These are phyloP conservation scores for Heterochromis multidens DNA, from an alignment of 2,113 vertebrate genomes.

Conservation along the genomic window DNA sequence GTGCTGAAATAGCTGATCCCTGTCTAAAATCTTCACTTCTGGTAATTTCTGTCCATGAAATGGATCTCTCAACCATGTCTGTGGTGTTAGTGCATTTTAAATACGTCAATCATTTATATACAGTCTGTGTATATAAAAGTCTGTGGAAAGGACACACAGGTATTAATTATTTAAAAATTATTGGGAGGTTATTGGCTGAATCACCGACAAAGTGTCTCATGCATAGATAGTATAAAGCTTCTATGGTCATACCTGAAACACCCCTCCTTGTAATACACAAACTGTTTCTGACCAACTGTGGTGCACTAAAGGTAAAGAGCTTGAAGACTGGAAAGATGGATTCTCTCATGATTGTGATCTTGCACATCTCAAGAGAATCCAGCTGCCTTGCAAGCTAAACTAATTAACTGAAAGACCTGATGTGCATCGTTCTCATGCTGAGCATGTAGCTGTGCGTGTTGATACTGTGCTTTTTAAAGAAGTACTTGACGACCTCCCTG, in stretches of 20 bases:
- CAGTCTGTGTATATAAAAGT: too few relatives aligned
- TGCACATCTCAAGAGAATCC: background rate
- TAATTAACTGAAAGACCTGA: background rate
- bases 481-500: background rate
- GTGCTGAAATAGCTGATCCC: too few relatives aligned
- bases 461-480: background rate
- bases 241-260: too few relatives aligned
- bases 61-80: too few relatives aligned
- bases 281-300: background rate
- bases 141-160: too few relatives aligned
- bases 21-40: too few relatives aligned
- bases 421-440: background rate
- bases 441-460: background rate
- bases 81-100: too few relatives aligned
- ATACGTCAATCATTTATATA: too few relatives aligned
- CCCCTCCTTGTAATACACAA: background rate
- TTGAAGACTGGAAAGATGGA: background rate
- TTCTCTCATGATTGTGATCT: background rate
- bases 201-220: background rate
- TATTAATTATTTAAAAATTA: background rate
- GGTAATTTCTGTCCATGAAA: too few relatives aligned
- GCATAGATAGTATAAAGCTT: too few relatives aligned
- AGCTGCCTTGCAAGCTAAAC: background rate
- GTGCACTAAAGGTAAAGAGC: background rate
- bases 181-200: background rate